Conservation (phyloP, 2,888 invertebrate species). For the Amphipoea oculea region DNA sequence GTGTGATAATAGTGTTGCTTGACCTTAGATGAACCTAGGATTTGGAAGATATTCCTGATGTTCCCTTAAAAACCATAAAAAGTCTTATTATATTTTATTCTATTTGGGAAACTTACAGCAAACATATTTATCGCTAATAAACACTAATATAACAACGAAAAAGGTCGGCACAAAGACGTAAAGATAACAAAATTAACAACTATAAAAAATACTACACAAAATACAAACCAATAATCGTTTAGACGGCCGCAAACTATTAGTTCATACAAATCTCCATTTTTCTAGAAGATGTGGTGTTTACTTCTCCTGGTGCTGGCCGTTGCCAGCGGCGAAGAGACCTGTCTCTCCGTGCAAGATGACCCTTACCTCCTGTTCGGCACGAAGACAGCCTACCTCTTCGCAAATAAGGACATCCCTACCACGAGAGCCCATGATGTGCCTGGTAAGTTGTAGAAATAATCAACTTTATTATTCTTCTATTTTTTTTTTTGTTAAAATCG, state of each 20-base stretch:
- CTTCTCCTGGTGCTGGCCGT: constrained; percentile 70
- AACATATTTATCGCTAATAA: neutral
- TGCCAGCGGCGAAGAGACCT: constrained; percentile 88
- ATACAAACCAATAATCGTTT: neutral
- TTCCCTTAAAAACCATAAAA: neutral
- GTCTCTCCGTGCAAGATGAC: constrained; percentile 91
- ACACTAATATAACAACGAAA: neutral
- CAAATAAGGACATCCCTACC: constrained; percentile 89
- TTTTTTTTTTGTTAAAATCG: neutral
- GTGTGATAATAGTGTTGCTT: neutral
- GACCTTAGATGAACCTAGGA: neutral
- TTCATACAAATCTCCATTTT: constrained; percentile 8
- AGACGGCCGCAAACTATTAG: neutral
- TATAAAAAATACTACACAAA: neutral
- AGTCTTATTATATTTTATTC: too few species aligned
- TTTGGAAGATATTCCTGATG: neutral
- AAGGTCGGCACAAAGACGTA: neutral
- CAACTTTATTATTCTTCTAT: too few species aligned
- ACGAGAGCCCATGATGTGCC: constrained; percentile 91
- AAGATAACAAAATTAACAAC: neutral
- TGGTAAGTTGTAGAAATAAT: constrained; percentile 87
- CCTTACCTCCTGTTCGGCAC: constrained; percentile 93
- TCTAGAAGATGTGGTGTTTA: constrained; percentile 68
- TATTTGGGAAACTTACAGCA: neutral
- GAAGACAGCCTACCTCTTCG: constrained; percentile 94